Base-by-base conservation (phyloP, 2,113 vertebrate genomes). In the Coregonus clupeaformis region DNA sequence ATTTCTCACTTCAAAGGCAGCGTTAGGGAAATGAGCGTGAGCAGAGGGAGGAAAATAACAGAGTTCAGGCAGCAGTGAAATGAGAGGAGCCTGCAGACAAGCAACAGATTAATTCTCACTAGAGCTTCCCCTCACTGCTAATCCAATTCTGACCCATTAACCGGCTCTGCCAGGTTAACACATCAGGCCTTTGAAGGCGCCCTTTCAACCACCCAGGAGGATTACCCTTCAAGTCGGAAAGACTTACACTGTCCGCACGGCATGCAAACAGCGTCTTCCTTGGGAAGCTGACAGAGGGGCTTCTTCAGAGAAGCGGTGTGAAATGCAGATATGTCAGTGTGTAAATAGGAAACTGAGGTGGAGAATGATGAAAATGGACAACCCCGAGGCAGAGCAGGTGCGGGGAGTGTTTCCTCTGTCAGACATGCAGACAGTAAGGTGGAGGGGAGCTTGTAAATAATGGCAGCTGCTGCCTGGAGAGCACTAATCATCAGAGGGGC, bases 91-190 rank as follows among this genome's bases (percentile, higher is more conserved):
- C 52, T 20, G 18, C 52, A 55, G 52, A 55, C 14, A 55, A 14
- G 52, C 13, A 20, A 4, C 52, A 20, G 16, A 55, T 55, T 20
- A 1, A 55, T 55, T 55, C 52, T 55, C 52, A 55, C 52, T 55
- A 55, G 52, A 55, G 52, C 52, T 6, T 16, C 52, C 52, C 52
- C 52, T 55, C 52, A 20, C 4, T 1, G 32, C 80, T 83, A 80
- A 87, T 86, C 79, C 77, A 84, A 77, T 82, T 84, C 77, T 82
- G 79, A 83, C 71, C 80, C 80, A 79, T 85, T 86, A 85, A 83
- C 77, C 76, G 59, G 66, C 80, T 78, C 76, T 62, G 79, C 72
- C 85, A 83, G 77, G 87, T 89, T 82, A 80, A 79, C 68, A 73
- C 75, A 79, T 68, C 59, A 18, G 47, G 55, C 71, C 84, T 86